Conservation (phyloP, 2,888 invertebrate species). For the Dynastes hyllus region DNA sequence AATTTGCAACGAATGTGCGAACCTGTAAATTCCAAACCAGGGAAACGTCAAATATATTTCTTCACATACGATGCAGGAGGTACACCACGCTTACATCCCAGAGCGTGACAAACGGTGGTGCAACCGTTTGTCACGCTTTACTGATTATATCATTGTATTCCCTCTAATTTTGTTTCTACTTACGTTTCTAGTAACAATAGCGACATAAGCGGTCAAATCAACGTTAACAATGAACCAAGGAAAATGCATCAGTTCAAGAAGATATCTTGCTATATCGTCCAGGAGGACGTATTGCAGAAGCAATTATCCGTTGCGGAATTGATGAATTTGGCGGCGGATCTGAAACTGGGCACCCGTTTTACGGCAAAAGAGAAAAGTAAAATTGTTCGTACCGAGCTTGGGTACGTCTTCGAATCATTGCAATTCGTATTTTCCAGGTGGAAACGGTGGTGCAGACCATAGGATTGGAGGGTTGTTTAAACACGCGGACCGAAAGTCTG, state of each 20-base stretch:
- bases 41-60: no score
- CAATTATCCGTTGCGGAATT: constrained; percentile 42
- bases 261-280: constrained; percentile 45
- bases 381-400: constrained; percentile 11
- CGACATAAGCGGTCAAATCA: constrained; percentile 38
- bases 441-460: constrained; percentile 75
- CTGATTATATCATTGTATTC: no score
- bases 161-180: no score
- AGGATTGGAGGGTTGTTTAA: constrained; percentile 78
- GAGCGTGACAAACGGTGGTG: no score
- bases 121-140: no score
- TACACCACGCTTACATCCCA: no score
- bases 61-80: no score
- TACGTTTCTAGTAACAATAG: no score
- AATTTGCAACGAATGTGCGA: no score
- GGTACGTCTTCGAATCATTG: neutral
- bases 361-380: constrained; percentile 23
- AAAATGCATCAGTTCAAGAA: constrained; percentile 47
- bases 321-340: constrained; percentile 38
- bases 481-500: constrained; percentile 79
- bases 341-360: constrained; percentile 33
- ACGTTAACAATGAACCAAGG: constrained; percentile 29
- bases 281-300: constrained; percentile 37
- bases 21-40: no score
- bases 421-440: neutral